Evolutionary conservation across 2,888 invertebrate species (phyloP), one percentile per base, ranked within the genome.

Genomic region (Eristalis pertinax): DNA sequence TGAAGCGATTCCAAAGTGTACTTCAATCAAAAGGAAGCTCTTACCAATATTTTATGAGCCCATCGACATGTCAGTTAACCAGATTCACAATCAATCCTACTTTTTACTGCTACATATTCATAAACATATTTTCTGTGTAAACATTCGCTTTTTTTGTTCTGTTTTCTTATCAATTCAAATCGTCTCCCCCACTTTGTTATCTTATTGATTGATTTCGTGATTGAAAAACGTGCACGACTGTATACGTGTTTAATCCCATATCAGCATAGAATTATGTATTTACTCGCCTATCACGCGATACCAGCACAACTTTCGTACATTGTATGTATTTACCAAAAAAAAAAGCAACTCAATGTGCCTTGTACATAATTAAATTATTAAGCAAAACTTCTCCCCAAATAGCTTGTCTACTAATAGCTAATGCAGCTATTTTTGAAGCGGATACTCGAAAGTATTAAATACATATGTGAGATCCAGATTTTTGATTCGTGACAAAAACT

Each of bases 251-350:
- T 2, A 4, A 8, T 19, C 50, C 50, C 50, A n/a, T 19, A 50
- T 50, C 50, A 19, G 50, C 63, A 24, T 70, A 56, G 38, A 35
- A 67, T 75, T 75, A 29, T 70, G 43, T 80, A 65, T 76, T 84
- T 72, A 70, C 68, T 84, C 65, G 62, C 75, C 62, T 72, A 58
- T 80, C 80, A 84, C 80, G 84, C 80, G 41, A 84, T 67, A 80
- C 29, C 11, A 8, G 67, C 38, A 72, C 74, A 72, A 67, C 8
- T 72, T 58, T 29, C 19, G 35, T n/a, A 38, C 24, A 60, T 10
- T 38, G 3, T 38, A 38, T 11, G 35, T 68, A 43, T 84, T 24
- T 15, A 58, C 7, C 13, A 19, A 68, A 72, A 68, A 24, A 41
- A 72, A 73, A 32, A 58, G 38, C 50, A 60, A 69, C 41, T 43